Evolutionary conservation across 2,888 invertebrate species (phyloP).

Genomic region (Hirtodrosophila confusa): DNA sequence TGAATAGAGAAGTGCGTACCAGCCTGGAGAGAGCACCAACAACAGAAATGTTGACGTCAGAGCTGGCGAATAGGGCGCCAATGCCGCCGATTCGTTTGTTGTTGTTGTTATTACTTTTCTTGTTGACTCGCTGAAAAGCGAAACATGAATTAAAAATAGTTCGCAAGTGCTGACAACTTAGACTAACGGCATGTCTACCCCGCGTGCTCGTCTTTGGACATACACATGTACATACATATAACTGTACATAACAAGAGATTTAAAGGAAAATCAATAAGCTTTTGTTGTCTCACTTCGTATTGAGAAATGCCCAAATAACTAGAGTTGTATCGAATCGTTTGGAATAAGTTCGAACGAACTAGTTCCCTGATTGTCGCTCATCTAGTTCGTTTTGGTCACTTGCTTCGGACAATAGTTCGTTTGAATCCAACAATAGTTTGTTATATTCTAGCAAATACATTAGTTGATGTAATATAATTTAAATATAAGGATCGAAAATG

Average conservation of each 20-base stretch:
- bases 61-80: constrained; percentile 61
- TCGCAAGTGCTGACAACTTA: constrained; percentile 66
- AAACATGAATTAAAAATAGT: constrained; percentile 71
- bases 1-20: constrained; percentile 42
- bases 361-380: no score
- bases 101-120: constrained; percentile 20
- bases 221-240: not conserved
- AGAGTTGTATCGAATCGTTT: no score
- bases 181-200: constrained; percentile 17
- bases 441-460: no score
- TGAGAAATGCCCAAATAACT: constrained; percentile 5
- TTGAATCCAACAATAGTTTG: no score
- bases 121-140: constrained; percentile 44
- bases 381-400: no score
- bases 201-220: constrained; percentile 4
- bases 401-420: no score
- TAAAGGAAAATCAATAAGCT: constrained; percentile 45
- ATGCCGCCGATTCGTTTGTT: constrained; percentile 52
- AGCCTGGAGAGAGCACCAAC: constrained; percentile 27
- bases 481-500: no score
- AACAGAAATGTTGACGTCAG: constrained; percentile 49
- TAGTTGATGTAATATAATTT: no score
- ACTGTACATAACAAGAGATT: constrained; percentile 1
- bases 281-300: constrained; percentile 9
- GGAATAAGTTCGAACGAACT: no score